These are phyloP conservation scores for Alaudala cheleensis DNA, from an alignment of 2,113 vertebrate genomes.

Conservation along the genomic window DNA sequence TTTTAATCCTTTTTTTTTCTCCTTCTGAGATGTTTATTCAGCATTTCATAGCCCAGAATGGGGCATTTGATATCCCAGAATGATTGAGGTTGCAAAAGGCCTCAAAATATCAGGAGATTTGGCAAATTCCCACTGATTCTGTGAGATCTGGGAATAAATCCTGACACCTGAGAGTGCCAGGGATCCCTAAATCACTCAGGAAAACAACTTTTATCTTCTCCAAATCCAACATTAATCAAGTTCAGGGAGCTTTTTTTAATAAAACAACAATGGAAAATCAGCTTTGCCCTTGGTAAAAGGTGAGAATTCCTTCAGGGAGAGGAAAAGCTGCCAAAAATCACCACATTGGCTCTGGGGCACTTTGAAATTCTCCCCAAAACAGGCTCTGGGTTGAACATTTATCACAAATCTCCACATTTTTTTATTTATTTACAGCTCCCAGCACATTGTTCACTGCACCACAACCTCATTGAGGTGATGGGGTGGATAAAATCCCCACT, in stretches of 20 bases:
- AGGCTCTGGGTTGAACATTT: neutral
- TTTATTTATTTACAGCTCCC: neutral
- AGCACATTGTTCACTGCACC: no score
- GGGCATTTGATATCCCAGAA: neutral
- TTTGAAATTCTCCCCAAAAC: neutral
- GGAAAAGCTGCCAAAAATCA: neutral
- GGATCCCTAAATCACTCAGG: neutral
- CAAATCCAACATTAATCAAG: neutral
- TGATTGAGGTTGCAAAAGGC: neutral
- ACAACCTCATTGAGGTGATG: neutral
- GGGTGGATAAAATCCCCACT: neutral
- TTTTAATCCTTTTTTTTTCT: neutral
- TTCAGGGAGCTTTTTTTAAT: neutral
- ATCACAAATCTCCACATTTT: neutral
- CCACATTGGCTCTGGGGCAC: neutral
- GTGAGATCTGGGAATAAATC: neutral
- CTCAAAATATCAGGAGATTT: neutral
- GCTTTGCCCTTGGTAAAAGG: neutral
- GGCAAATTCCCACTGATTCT: neutral
- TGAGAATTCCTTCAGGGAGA: neutral
- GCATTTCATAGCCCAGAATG: neutral
- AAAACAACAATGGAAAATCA: neutral
- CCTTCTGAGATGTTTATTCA: constrained; percentile 18
- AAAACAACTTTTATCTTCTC: neutral
- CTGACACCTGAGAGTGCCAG: neutral